Conservation (phyloP, 2,113 vertebrate species). For the Rhea americana region DNA sequence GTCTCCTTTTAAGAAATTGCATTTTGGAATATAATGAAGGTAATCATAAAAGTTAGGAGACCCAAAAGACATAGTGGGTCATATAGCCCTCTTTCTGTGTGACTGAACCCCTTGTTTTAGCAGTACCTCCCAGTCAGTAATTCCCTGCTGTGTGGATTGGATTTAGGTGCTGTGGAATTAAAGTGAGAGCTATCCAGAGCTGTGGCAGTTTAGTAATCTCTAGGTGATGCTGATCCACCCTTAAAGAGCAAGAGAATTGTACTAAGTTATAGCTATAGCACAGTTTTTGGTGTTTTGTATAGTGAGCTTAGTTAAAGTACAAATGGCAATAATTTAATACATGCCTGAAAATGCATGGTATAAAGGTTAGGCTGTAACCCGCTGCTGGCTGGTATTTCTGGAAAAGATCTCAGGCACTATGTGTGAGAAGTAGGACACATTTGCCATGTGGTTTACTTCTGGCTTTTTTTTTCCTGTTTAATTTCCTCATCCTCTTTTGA, state of each 20-base stretch:
- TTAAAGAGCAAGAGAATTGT: neutral
- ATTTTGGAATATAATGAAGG: neutral
- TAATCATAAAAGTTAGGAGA: neutral
- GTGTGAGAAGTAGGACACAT: neutral
- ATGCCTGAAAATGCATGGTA: neutral
- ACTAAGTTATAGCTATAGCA: neutral
- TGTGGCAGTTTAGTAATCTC: neutral
- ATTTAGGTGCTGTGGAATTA: neutral
- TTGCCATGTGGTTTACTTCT: neutral
- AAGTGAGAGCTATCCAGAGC: neutral
- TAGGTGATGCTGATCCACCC: neutral
- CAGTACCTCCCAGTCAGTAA: neutral
- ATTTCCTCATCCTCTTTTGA: neutral
- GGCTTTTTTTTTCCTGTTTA: neutral
- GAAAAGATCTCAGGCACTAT: neutral
- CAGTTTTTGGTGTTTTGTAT: neutral
- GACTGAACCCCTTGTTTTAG: neutral
- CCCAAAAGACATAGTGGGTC: neutral
- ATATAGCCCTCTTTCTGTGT: neutral
- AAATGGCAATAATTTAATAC: neutral
- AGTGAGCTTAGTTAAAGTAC: neutral
- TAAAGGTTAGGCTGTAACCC: neutral
- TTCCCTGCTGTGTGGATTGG: too few species aligned
- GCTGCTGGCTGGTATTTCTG: neutral
- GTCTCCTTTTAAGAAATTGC: neutral